These are phyloP conservation scores for Epizoanthus rinbou DNA, from an alignment of 92 coral and sea anemone genomes.

Conservation along the genomic window DNA sequence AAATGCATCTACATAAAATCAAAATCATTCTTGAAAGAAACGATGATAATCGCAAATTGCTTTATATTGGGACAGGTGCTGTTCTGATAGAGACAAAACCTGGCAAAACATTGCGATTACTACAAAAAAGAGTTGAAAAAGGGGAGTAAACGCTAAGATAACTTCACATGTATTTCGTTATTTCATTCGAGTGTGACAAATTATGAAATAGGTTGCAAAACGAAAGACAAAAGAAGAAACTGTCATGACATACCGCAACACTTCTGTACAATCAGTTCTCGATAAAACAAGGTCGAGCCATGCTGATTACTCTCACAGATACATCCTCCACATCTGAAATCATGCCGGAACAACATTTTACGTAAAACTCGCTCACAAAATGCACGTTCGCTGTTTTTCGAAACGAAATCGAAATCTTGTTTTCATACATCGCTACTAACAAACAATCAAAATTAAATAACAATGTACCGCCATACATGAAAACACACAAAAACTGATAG, in stretches of 20 bases:
- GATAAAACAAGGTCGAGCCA: neutral
- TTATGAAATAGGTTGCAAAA: neutral
- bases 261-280: neutral
- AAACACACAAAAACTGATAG: neutral
- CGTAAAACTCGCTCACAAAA: neutral
- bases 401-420: neutral
- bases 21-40: neutral
- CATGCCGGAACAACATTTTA: slow-evolving; percentile 3
- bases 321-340: neutral
- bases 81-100: neutral
- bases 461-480: neutral
- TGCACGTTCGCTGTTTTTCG: neutral
- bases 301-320: neutral
- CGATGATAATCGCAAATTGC: neutral
- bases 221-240: slow-evolving; percentile 7
- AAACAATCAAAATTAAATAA: neutral
- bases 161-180: neutral
- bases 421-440: neutral
- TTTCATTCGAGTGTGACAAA: slow-evolving; percentile 30
- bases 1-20: slow-evolving; percentile 2
- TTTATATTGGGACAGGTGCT: neutral
- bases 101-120: neutral
- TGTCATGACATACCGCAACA: neutral
- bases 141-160: neutral
- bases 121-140: neutral